Evolutionary conservation across 2,888 invertebrate species (phyloP).

Genomic region (Drosophila demipolita): DNA sequence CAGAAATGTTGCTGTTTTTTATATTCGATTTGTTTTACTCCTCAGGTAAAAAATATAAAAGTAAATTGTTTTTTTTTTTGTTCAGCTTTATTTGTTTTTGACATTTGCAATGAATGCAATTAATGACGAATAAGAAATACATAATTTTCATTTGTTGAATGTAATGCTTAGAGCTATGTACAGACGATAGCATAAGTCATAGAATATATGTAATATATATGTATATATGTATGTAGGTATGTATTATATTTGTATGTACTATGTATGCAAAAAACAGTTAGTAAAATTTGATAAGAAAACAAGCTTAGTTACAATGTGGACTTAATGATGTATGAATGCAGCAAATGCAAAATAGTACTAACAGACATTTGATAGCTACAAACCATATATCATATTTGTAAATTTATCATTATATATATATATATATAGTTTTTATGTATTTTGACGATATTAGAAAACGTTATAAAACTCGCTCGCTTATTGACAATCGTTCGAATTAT

Average conservation of each 20-base stretch:
- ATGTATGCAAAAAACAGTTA: conserved; percentile 56
- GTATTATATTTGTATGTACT: conserved; percentile 20
- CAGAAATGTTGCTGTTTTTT: not conserved
- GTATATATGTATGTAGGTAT: conserved; percentile 21
- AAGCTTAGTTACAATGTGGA: conserved; percentile 57
- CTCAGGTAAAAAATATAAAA: not conserved
- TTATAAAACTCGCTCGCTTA: conserved; percentile 59
- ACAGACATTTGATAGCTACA: conserved; percentile 43
- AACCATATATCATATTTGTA: conserved; percentile 36
- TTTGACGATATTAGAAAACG: conserved; percentile 58
- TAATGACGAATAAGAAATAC: conserved; percentile 64
- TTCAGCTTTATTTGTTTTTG: conserved; percentile 72
- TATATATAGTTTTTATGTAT: conserved; percentile 19
- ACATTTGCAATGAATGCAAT: conserved; percentile 35
- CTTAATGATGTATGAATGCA: conserved; percentile 28
- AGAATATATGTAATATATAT: conserved; percentile 19
- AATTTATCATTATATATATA: conserved; percentile 28
- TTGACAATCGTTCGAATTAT: conserved; percentile 43
- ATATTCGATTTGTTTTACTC: not conserved
- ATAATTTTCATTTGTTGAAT: conserved; percentile 31
- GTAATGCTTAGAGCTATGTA: conserved; percentile 54
- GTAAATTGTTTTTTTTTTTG: conserved; percentile 15
- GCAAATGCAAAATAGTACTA: conserved; percentile 36
- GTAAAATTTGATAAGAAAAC: conserved; percentile 59
- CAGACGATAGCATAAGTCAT: conserved; percentile 36